These are phyloP conservation scores for Erythrolamprus reginae DNA, from an alignment of 2,113 vertebrate genomes.

Conservation along the genomic window DNA sequence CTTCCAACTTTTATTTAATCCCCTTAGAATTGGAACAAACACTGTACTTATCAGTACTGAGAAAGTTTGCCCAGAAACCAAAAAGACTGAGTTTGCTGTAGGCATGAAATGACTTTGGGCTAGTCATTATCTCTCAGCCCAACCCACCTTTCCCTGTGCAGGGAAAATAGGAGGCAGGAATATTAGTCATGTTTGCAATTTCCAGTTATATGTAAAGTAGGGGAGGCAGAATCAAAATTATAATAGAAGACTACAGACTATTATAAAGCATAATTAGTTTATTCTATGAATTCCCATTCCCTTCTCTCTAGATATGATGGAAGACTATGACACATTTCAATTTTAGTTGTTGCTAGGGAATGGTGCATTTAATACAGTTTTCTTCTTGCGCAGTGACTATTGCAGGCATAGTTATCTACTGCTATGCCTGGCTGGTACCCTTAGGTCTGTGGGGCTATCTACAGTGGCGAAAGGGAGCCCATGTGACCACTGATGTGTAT, in stretches of 20 bases:
- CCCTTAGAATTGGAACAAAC: background rate
- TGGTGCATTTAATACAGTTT: background rate
- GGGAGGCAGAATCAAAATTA: background rate
- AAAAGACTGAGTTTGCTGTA: background rate
- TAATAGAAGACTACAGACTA: background rate
- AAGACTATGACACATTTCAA: background rate
- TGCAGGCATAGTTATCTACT: constrained; percentile 76
- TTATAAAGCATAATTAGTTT: background rate
- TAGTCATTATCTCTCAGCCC: background rate
- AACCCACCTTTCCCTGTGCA: background rate
- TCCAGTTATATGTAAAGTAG: background rate
- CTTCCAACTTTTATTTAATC: background rate
- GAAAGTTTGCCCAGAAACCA: background rate
- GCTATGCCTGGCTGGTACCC: constrained; percentile 83
- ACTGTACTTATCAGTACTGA: background rate
- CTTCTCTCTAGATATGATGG: background rate
- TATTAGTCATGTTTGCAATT: background rate
- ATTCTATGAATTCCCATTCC: background rate
- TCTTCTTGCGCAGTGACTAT: constrained; percentile 67
- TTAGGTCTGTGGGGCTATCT: constrained; percentile 80
- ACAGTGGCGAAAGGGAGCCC: constrained; percentile 73
- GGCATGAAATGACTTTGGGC: background rate
- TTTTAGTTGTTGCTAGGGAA: background rate
- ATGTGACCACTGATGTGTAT: constrained; percentile 66
- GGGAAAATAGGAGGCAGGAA: background rate